phyloP scores from a whole-genome alignment of 2,888 invertebrate genomes.

The Caenorhabditis panamensis region DNA sequence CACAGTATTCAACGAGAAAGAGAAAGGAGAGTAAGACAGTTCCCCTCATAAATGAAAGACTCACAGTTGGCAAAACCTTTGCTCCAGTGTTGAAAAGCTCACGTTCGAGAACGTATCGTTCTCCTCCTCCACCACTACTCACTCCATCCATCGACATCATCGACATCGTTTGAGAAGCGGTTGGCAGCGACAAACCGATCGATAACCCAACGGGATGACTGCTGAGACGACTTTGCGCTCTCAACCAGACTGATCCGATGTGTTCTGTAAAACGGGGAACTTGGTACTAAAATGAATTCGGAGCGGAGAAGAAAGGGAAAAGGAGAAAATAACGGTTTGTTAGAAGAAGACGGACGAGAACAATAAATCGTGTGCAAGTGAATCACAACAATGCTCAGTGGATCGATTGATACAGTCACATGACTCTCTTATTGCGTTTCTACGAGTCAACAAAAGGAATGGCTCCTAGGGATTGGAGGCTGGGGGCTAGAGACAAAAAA shows the following conservation, averaged over 20 bases:
- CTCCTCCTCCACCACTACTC: conserved; percentile 32
- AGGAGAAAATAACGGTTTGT: neutral
- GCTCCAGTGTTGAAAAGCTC: conserved; percentile 65
- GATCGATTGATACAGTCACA: neutral
- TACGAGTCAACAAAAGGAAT: neutral
- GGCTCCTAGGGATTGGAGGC: neutral
- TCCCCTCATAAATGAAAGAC: too few species aligned
- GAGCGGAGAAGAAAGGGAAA: too few species aligned
- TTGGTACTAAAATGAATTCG: neutral
- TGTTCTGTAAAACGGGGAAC: conserved; percentile 1
- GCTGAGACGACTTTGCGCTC: conserved; percentile 11
- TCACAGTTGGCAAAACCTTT: conserved; percentile 62
- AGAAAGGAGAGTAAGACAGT: neutral
- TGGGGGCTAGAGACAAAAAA: neutral
- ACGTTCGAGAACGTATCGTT: conserved; percentile 56
- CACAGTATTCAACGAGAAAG: neutral
- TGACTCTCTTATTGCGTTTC: neutral
- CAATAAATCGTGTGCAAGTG: neutral
- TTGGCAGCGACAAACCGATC: conserved; percentile 17
- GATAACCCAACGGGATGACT: conserved; percentile 1
- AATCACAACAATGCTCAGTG: neutral
- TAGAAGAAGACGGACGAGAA: neutral
- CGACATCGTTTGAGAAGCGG: conserved; percentile 34
- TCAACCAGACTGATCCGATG: conserved; percentile 15
- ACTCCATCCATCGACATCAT: conserved; percentile 61